Evolutionary conservation across 2,797 vertebrate species (phyloP).

Genomic region (Gallinago nigripennis): DNA sequence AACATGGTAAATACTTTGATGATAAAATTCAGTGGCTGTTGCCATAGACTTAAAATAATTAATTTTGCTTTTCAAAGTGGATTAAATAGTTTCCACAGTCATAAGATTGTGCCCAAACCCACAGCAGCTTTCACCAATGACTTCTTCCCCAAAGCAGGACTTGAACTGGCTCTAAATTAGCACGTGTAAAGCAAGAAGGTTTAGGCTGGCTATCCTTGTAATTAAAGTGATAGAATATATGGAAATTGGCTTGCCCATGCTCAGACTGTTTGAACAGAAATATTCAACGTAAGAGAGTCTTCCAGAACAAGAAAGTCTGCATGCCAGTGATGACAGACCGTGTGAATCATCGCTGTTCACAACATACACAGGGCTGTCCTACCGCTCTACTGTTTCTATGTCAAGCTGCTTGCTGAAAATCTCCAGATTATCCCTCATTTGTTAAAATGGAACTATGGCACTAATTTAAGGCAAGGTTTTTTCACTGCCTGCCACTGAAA

Average conservation of each 20-base stretch:
- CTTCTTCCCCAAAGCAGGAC: not conserved
- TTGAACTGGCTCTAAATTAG: not conserved
- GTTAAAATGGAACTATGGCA: not conserved
- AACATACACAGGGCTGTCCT: not conserved
- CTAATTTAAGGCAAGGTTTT: not conserved
- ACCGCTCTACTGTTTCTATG: not conserved
- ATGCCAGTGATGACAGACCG: not conserved
- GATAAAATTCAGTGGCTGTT: not conserved
- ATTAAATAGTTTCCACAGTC: not conserved
- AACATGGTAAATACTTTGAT: not conserved
- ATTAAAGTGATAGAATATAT: not conserved
- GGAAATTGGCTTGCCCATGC: not conserved
- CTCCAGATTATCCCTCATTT: not conserved
- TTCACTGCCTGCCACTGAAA: not conserved
- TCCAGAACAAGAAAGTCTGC: conserved; percentile 48
- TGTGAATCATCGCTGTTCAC: not conserved
- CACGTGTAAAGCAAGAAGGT: not conserved
- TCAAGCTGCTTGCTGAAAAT: not conserved
- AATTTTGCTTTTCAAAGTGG: not conserved
- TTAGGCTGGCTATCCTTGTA: not conserved
- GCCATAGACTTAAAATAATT: not conserved
- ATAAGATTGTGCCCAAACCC: not conserved
- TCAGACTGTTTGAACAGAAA: not conserved
- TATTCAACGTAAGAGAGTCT: not conserved
- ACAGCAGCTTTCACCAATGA: not conserved